Conservation (phyloP, 2,888 invertebrate species). For the Melieria crassipennis region DNA sequence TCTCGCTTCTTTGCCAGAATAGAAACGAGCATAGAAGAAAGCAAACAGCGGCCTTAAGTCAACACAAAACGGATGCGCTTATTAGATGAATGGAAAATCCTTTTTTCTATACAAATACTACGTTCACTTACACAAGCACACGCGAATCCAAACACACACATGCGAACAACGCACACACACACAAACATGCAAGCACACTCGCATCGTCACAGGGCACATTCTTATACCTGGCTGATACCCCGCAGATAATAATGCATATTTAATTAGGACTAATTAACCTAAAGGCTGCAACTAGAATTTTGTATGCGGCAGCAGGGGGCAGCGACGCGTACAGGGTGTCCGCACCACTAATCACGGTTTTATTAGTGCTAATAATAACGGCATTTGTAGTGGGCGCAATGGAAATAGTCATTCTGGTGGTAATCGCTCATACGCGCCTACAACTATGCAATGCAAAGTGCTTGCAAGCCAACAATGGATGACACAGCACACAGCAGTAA, state of each 20-base stretch:
- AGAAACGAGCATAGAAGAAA: too few species aligned
- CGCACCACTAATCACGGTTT: neutral
- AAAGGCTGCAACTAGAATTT: constrained; percentile 41
- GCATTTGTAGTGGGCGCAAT: constrained; percentile 13
- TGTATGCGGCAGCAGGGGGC: neutral
- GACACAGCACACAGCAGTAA: too few species aligned
- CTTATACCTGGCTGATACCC: too few species aligned
- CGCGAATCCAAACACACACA: constrained; percentile 30
- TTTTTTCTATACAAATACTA: too few species aligned
- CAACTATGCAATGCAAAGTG: constrained; percentile 22
- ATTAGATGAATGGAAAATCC: too few species aligned
- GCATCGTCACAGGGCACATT: neutral
- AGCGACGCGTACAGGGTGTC: neutral
- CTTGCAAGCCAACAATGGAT: constrained; percentile 13
- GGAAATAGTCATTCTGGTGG: neutral
- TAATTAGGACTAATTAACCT: constrained; percentile 57
- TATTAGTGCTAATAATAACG: neutral
- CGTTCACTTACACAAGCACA: constrained; percentile 32
- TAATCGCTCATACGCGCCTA: constrained; percentile 10
- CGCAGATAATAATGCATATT: constrained; percentile 52
- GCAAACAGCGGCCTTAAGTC: too few species aligned
- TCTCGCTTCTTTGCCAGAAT: too few species aligned
- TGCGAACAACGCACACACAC: constrained; percentile 2
- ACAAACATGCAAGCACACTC: constrained; percentile 12
- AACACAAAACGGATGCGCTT: too few species aligned